phyloP scores from a whole-genome alignment of 2,113 vertebrate genomes.

The Dromas ardeola region DNA sequence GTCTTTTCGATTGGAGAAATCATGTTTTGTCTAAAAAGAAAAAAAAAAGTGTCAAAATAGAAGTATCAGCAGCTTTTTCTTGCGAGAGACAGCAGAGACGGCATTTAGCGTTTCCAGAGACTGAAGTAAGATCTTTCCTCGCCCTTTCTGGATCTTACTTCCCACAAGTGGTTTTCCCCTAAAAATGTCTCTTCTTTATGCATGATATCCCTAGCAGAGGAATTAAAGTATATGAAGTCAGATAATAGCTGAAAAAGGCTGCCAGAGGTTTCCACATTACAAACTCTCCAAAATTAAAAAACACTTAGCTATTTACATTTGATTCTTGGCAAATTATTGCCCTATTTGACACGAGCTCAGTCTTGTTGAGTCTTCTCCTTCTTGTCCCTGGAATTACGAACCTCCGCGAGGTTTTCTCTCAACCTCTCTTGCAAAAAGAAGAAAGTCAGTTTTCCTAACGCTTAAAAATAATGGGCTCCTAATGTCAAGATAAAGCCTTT shows the following conservation, averaged over 20 bases:
- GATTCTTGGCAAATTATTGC: neutral
- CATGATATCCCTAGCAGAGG: neutral
- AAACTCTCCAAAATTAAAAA: neutral
- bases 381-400: neutral
- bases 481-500: neutral
- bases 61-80: neutral
- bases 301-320: neutral
- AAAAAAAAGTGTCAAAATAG: neutral
- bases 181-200: neutral
- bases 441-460: neutral
- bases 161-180: neutral
- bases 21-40: neutral
- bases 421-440: neutral
- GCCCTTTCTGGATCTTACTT: neutral
- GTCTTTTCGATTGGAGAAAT: neutral
- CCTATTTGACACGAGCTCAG: neutral
- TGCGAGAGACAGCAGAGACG: neutral
- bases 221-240: neutral
- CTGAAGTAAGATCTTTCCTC: neutral
- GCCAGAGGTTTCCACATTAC: neutral
- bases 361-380: neutral
- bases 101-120: neutral
- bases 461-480: neutral
- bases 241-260: neutral
- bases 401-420: neutral